Base-by-base conservation (phyloP, 2,113 vertebrate species). In the Trogon melanurus region DNA sequence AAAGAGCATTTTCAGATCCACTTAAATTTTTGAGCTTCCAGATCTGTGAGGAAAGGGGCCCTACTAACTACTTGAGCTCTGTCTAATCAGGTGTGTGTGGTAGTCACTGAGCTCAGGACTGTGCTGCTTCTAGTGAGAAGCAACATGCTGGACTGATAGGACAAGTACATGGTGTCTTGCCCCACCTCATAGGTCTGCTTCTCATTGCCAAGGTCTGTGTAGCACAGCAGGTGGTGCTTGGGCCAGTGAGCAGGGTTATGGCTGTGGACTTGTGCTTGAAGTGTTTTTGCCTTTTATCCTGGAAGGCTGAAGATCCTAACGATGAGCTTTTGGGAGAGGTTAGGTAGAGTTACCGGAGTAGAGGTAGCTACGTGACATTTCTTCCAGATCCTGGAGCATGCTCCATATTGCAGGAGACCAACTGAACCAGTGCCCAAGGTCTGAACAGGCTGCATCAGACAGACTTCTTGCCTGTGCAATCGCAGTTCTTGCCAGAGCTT, bases 111-210 rank as follows among this genome's bases (percentile, higher is more conserved):
- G 48, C 13, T 91, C 64, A 64, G 65, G 64, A 48, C 51, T 58
- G 7, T 45, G n/a, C 71, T 60, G 34, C 48, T 65, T 83, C 54
- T 34, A 38, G 21, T 51, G 48, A 53, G 61, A 27, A 72, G 53
- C 29, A 56, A 5, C 4, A 1, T 76, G 34, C 62, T 89, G 65
- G 21, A 18, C 34, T 57, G 26, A 26, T 29, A 50, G 62, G 70
- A 64, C 29, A 45, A 36, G 61, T 16, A 54, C 1, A 0, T 44
- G 18, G 19, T 76, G 22, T 69, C 26, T n/a, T 76, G 36, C 44
- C 18, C 69, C 34, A 14, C 2, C 0, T 3, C 41, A 13, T 22
- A 44, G 58, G 4, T 0, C 20, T 47, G 45, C 41, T 79, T 57
- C 65, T 92, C 16, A 5, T 44, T 1, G 0, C 66, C 62, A 9